These are phyloP conservation scores for Dolichomitus sp. DNA, from an alignment of 2,888 invertebrate species.

Conservation along the genomic window DNA sequence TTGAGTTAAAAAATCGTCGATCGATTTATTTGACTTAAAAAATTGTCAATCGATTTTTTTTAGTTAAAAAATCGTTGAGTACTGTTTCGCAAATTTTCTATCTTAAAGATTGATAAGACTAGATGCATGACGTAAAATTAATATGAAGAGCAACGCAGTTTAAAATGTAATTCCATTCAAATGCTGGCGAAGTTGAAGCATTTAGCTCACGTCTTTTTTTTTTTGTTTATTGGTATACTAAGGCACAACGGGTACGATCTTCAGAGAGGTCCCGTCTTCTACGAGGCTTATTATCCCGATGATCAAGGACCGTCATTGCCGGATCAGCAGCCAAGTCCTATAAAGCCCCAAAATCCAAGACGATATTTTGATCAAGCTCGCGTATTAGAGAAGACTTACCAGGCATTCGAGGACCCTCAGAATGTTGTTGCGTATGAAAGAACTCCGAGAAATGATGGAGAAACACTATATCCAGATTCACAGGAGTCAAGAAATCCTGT, in stretches of 20 bases:
- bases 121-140: too few species aligned
- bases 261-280: conserved; percentile 77
- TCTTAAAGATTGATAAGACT: too few species aligned
- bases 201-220: neutral
- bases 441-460: neutral
- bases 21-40: too few species aligned
- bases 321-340: conserved; percentile 23
- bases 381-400: conserved; percentile 73
- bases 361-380: conserved; percentile 68
- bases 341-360: conserved; percentile 53
- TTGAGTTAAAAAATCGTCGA: too few species aligned
- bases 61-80: too few species aligned
- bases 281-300: conserved; percentile 80
- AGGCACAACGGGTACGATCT: conserved; percentile 76
- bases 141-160: too few species aligned
- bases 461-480: neutral
- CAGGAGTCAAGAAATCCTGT: neutral
- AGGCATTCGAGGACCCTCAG: conserved; percentile 64
- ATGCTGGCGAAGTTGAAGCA: neutral
- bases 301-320: conserved; percentile 29
- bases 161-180: neutral
- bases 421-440: neutral
- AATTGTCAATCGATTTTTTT: too few species aligned
- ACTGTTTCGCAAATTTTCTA: too few species aligned
- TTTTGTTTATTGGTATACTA: conserved; percentile 4